phyloP scores from a whole-genome alignment of 2,113 vertebrate genomes.

The Nycticorax nycticorax region DNA sequence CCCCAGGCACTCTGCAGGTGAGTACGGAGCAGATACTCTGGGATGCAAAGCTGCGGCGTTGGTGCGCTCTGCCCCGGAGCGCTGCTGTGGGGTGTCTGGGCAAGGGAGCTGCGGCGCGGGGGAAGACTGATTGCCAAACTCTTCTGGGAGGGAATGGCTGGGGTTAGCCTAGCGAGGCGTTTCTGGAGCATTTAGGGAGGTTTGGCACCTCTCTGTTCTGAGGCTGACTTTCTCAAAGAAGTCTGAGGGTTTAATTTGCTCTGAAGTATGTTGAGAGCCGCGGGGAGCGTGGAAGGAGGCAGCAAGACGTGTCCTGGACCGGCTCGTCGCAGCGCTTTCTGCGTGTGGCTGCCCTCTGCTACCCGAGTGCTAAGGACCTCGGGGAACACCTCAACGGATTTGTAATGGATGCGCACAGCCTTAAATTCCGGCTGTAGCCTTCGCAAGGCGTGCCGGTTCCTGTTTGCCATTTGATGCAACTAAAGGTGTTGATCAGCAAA shows the following conservation, averaged over 20 bases:
- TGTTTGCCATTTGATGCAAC: not conserved
- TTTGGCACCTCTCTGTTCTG: not conserved
- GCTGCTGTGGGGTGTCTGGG: not conserved
- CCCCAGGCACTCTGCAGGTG: not conserved
- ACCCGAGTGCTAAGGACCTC: not conserved
- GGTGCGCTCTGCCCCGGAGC: not conserved
- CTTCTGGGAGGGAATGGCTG: not conserved
- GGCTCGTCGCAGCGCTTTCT: rapidly evolving
- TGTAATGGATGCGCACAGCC: not conserved
- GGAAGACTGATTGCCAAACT: not conserved
- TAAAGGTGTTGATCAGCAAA: not conserved
- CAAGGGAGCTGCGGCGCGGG: rapidly evolving
- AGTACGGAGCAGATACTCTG: not conserved
- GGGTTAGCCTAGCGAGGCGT: not conserved
- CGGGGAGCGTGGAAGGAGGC: not conserved
- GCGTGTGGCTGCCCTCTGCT: not conserved
- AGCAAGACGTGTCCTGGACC: not conserved
- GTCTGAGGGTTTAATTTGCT: not conserved
- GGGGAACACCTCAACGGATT: not conserved
- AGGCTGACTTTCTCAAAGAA: not conserved
- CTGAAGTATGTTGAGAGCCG: not conserved
- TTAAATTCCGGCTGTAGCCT: not conserved
- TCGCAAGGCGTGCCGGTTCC: not conserved
- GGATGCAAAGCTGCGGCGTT: not conserved
- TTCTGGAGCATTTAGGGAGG: not conserved